Percentiles rank a stretch among this genome's conserved stretches.
Evolutionary conservation across 2,888 invertebrate species (phyloP).

Genomic region (Danaus chrysippus): DNA sequence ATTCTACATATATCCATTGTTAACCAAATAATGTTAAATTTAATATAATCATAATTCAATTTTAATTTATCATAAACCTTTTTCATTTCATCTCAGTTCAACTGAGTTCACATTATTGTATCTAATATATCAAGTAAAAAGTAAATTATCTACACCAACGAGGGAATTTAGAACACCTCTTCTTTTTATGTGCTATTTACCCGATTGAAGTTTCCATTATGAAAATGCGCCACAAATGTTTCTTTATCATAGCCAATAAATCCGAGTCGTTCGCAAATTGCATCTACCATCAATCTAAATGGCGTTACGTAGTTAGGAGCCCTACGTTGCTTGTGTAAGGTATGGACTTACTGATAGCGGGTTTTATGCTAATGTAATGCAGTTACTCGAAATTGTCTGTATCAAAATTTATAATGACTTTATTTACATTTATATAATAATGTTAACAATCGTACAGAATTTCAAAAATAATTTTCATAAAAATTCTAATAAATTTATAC

Average conservation of each 20-base stretch:
- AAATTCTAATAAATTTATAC: too few relatives aligned
- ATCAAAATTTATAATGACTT: background rate
- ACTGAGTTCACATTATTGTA: background rate
- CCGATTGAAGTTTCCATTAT: slow-evolving; percentile 44
- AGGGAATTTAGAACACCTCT: slow-evolving; percentile 8
- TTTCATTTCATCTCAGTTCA: background rate
- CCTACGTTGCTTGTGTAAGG: slow-evolving; percentile 46
- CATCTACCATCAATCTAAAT: slow-evolving; percentile 76
- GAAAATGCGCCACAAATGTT: slow-evolving; percentile 53
- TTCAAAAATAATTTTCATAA: too few relatives aligned
- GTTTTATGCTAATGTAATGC: background rate
- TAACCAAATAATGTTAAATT: too few relatives aligned
- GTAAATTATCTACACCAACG: background rate
- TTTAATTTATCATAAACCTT: too few relatives aligned
- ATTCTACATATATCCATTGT: too few relatives aligned
- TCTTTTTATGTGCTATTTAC: slow-evolving; percentile 38
- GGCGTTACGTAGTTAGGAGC: slow-evolving; percentile 70
- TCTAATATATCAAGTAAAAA: background rate
- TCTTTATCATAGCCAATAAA: slow-evolving; percentile 71
- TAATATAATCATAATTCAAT: too few relatives aligned
- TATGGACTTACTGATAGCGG: slow-evolving; percentile 39
- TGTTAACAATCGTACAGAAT: background rate
- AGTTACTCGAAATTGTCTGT: background rate
- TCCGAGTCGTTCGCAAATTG: slow-evolving; percentile 73
- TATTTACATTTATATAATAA: background rate